phyloP scores from a whole-genome alignment of 2,888 invertebrate species.

The Cinara cedri region DNA sequence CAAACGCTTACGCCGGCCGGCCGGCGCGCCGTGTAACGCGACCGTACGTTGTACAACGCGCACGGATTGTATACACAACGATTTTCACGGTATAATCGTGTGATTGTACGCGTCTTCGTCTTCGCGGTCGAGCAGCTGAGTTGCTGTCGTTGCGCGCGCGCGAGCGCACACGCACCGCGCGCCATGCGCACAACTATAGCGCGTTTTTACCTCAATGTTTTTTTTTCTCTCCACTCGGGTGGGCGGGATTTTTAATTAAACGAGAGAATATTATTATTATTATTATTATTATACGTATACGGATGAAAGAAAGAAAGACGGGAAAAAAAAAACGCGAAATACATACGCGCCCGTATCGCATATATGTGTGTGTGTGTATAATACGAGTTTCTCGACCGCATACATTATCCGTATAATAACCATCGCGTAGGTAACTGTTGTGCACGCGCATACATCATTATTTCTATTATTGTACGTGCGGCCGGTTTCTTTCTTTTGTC shows the following conservation, averaged over 20 bases:
- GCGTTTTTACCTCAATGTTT: not conserved
- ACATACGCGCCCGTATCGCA: not conserved
- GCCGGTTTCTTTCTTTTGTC: slow-evolving; percentile 46
- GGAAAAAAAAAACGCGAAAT: not conserved
- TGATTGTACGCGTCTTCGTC: slow-evolving; percentile 2
- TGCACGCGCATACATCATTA: slow-evolving; percentile 21
- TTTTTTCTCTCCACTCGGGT: not conserved
- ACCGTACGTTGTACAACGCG: too few species aligned
- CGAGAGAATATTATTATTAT: not conserved
- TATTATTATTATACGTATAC: too few species aligned
- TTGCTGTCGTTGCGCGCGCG: not conserved
- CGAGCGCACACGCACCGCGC: too few species aligned
- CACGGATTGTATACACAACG: not conserved
- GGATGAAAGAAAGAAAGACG: too few species aligned
- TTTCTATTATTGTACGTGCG: too few species aligned
- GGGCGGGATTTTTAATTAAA: slow-evolving; percentile 40
- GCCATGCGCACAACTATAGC: too few species aligned
- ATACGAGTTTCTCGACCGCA: not conserved
- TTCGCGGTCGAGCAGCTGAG: not conserved
- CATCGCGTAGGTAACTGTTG: slow-evolving; percentile 1
- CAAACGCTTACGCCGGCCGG: too few species aligned
- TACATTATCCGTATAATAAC: not conserved
- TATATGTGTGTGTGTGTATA: too few species aligned
- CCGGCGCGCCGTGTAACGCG: too few species aligned
- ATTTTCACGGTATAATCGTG: slow-evolving; percentile 22